A percentile compares a stretch with the other conserved stretches of the same genome.
Conservation (phyloP, 2,113 vertebrate genomes). For the Brachypteracias leptosomus region DNA sequence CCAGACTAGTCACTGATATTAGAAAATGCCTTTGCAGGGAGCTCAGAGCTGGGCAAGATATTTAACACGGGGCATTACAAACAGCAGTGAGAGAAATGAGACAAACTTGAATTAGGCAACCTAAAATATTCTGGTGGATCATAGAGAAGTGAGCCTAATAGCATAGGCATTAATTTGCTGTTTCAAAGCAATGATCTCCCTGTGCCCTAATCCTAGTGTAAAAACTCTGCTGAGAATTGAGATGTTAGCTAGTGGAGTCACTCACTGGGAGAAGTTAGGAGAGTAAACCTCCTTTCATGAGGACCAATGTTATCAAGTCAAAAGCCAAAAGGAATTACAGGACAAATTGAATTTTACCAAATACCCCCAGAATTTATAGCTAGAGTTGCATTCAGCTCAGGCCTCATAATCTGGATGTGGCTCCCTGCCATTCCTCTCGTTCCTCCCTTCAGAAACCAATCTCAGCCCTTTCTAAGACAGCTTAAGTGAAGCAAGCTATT, state of each 20-base stretch:
- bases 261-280: neutral
- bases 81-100: neutral
- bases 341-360: neutral
- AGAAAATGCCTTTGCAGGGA: neutral
- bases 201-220: neutral
- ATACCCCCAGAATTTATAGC: neutral
- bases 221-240: neutral
- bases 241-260: neutral
- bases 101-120: neutral
- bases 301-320: neutral
- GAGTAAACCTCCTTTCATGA: neutral
- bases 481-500: neutral
- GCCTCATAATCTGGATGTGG: neutral
- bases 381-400: neutral
- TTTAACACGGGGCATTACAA: neutral
- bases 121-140: neutral
- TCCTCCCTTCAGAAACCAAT: neutral
- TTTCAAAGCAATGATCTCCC: neutral
- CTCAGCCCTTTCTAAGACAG: neutral
- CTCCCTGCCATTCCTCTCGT: neutral
- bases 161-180: neutral
- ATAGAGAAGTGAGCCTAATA: neutral
- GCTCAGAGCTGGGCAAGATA: neutral
- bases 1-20: neutral
- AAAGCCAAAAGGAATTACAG: neutral